A percentile compares a stretch with the other conserved stretches of the same genome.
phyloP scores from a whole-genome alignment of 2,797 vertebrate species.

The Sebastes jordani region DNA sequence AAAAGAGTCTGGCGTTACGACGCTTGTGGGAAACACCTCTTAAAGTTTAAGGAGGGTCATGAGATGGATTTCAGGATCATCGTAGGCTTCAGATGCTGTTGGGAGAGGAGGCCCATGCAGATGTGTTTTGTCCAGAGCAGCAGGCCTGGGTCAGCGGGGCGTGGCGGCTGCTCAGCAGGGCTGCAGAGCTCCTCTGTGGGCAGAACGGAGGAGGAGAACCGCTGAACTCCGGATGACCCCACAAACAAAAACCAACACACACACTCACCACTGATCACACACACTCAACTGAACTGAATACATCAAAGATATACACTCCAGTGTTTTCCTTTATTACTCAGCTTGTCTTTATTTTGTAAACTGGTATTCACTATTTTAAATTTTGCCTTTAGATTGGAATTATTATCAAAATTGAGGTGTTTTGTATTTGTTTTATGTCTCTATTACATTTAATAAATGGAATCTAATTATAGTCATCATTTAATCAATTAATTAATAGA shows the following conservation, averaged over 20 bases:
- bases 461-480: neutral
- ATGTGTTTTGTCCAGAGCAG: constrained; percentile 20
- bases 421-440: neutral
- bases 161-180: constrained; percentile 27
- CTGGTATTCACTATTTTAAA: neutral
- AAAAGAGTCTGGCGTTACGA: neutral
- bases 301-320: neutral
- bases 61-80: neutral
- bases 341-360: neutral
- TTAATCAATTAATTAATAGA: neutral
- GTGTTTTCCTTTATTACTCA: neutral
- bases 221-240: constrained; percentile 71
- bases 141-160: constrained; percentile 22
- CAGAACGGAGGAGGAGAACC: constrained; percentile 43
- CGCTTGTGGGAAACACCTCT: neutral
- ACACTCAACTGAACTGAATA: neutral
- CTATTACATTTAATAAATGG: neutral
- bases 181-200: constrained; percentile 16
- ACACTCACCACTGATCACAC: neutral
- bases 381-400: neutral
- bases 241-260: neutral
- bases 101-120: neutral
- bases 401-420: neutral
- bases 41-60: neutral
- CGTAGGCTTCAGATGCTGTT: neutral